phyloP scores from a whole-genome alignment of 2,797 vertebrate species.

The Anguilla megastoma region DNA sequence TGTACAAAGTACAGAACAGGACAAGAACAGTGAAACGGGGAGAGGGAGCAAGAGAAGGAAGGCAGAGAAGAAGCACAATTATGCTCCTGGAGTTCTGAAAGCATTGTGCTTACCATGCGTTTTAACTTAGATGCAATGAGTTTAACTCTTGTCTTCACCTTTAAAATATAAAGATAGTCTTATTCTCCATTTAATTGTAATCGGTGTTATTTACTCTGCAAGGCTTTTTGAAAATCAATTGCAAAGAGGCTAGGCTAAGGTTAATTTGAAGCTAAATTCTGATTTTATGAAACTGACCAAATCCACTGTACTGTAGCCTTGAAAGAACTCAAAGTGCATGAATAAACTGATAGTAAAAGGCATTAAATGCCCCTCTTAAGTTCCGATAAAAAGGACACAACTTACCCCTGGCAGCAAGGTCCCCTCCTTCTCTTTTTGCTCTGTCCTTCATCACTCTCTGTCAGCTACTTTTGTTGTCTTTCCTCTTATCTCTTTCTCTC shows the following conservation, averaged over 20 bases:
- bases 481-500: constrained; percentile 32
- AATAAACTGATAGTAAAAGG: constrained; percentile 30
- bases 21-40: constrained; percentile 41
- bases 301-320: not conserved
- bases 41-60: constrained; percentile 33
- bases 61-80: not conserved
- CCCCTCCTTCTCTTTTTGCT: constrained; percentile 64
- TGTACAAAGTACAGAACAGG: not conserved
- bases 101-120: not conserved
- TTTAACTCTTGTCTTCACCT: not conserved
- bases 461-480: constrained; percentile 31
- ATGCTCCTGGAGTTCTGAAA: not conserved
- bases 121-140: not conserved
- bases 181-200: not conserved
- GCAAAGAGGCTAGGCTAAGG: not conserved
- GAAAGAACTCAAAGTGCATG: not conserved
- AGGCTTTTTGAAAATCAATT: not conserved
- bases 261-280: not conserved
- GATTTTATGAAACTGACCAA: not conserved
- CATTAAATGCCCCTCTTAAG: constrained; percentile 32
- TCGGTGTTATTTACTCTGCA: not conserved
- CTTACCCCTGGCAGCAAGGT: constrained; percentile 69
- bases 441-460: constrained; percentile 73
- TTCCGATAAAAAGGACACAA: not conserved
- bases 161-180: not conserved